phyloP scores from a whole-genome alignment of 2,113 vertebrate species.

The Neogale vison region DNA sequence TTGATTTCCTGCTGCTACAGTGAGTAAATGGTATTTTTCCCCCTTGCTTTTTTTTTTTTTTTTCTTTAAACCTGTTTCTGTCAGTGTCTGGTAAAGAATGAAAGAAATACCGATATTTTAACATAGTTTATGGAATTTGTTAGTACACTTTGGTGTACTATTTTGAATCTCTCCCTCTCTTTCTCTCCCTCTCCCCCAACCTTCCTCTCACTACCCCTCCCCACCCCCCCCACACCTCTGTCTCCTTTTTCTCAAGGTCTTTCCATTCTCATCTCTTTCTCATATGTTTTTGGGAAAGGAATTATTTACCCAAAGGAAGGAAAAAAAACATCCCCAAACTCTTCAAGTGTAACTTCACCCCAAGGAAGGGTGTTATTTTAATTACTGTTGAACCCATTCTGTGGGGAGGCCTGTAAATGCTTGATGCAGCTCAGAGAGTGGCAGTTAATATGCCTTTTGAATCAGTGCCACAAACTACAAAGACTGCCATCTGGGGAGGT shows the following conservation, averaged over 20 bases:
- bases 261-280: conserved; percentile 56
- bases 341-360: conserved; percentile 73
- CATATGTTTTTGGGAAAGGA: not conserved
- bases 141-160: conserved; percentile 46
- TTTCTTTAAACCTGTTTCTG: conserved; percentile 85
- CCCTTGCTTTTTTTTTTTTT: conserved; percentile 75
- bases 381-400: conserved; percentile 81
- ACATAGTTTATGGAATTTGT: conserved; percentile 57
- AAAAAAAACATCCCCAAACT: conserved; percentile 73
- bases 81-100: conserved; percentile 80
- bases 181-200: not conserved
- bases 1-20: conserved; percentile 89
- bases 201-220: not conserved
- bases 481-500: conserved; percentile 85
- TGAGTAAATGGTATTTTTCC: conserved; percentile 89
- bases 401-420: conserved; percentile 76
- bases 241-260: conserved; percentile 11
- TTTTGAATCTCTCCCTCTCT: conserved; percentile 29
- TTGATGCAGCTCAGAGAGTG: conserved; percentile 78
- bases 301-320: conserved; percentile 64
- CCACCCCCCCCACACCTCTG: not conserved
- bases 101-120: conserved; percentile 78
- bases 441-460: conserved; percentile 86
- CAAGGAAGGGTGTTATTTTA: conserved; percentile 80
- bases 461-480: conserved; percentile 86